A percentile compares a stretch with the other conserved stretches of the same genome.
Conservation (phyloP, 2,888 invertebrate species). For the Euclidia mi region DNA sequence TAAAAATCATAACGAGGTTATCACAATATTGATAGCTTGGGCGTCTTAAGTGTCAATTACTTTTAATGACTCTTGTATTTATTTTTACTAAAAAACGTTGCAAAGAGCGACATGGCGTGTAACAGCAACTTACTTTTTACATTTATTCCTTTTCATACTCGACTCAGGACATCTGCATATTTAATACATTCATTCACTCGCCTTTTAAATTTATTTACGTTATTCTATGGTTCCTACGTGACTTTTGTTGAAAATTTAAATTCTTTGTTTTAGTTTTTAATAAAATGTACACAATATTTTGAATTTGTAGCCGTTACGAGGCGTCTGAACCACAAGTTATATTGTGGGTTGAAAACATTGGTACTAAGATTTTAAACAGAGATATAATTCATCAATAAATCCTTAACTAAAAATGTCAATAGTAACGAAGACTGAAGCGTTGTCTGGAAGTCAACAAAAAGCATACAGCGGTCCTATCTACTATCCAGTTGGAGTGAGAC, state of each 20-base stretch:
- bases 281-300: too few relatives aligned
- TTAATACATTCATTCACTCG: constrained; percentile 15
- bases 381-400: too few relatives aligned
- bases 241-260: not conserved
- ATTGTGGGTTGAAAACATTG: too few relatives aligned
- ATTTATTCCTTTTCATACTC: constrained; percentile 21
- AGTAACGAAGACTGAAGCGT: too few relatives aligned
- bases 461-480: too few relatives aligned
- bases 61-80: constrained; percentile 68
- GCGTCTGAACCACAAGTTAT: too few relatives aligned
- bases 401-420: too few relatives aligned
- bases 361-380: too few relatives aligned
- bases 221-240: constrained; percentile 5
- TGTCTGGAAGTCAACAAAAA: too few relatives aligned
- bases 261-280: too few relatives aligned
- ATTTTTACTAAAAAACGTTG: constrained; percentile 58
- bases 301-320: too few relatives aligned
- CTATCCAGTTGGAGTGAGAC: too few relatives aligned
- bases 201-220: constrained; percentile 8
- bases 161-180: constrained; percentile 22
- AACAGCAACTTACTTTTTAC: constrained; percentile 51
- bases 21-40: constrained; percentile 70
- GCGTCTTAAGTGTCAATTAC: constrained; percentile 71
- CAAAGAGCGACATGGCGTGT: constrained; percentile 38
- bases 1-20: constrained; percentile 65